Conservation (phyloP, 2,888 invertebrate genomes). For the Agrochola litura region DNA sequence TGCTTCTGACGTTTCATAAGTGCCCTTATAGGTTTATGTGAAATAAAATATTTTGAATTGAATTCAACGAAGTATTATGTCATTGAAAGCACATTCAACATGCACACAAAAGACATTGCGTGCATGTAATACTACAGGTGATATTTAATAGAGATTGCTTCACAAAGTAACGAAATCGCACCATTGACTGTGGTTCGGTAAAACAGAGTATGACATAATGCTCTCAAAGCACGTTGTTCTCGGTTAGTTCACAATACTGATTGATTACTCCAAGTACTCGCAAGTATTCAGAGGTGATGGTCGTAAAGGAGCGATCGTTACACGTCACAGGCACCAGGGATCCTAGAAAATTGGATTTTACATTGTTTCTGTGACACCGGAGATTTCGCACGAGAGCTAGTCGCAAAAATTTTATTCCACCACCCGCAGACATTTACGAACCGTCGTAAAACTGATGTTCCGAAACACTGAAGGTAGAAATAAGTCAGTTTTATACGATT, state of each 20-base stretch:
- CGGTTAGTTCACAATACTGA: constrained; percentile 70
- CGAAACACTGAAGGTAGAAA: constrained; percentile 66
- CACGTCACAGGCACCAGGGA: constrained; percentile 60
- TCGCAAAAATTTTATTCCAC: constrained; percentile 76
- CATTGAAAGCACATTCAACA: constrained; percentile 34
- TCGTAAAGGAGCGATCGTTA: constrained; percentile 75
- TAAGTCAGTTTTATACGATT: constrained; percentile 66
- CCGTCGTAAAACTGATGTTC: constrained; percentile 77
- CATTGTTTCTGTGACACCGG: constrained; percentile 74
- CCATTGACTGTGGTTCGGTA: constrained; percentile 26
- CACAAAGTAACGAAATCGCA: constrained; percentile 22
- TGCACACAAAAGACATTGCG: constrained; percentile 20
- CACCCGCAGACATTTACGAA: constrained; percentile 76
- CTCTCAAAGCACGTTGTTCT: constrained; percentile 60
- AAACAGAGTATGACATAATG: constrained; percentile 65
- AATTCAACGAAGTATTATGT: constrained; percentile 13
- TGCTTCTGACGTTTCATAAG: no score
- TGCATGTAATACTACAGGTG: constrained; percentile 23
- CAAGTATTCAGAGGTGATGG: constrained; percentile 68
- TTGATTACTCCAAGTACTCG: constrained; percentile 70
- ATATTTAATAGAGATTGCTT: constrained; percentile 40
- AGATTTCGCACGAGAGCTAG: constrained; percentile 70
- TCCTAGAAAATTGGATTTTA: constrained; percentile 79
- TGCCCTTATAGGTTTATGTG: no score
- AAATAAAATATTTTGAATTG: no score